These are phyloP conservation scores for Amblyjoppa proteus DNA, from an alignment of 2,888 invertebrate species.

Conservation along the genomic window DNA sequence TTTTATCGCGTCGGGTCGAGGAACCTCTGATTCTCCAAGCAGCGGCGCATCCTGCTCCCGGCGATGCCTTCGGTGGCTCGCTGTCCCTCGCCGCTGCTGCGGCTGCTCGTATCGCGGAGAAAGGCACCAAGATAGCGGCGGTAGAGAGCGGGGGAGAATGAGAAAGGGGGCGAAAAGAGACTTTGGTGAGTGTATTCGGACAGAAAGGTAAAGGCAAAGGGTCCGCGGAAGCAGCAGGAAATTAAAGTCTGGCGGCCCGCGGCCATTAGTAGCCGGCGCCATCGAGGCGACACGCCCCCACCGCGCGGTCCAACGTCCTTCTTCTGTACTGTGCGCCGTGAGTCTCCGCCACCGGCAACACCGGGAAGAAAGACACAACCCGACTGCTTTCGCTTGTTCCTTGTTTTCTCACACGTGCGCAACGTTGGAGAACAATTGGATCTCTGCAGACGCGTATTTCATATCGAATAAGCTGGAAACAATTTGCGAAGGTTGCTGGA, in stretches of 20 bases:
- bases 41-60: conserved; percentile 30
- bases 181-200: conserved; percentile 78
- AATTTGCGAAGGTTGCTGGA: not conserved
- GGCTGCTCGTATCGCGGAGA: conserved; percentile 50
- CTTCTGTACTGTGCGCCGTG: conserved; percentile 46
- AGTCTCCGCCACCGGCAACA: conserved; percentile 66
- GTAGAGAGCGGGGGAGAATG: conserved; percentile 63
- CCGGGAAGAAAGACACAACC: conserved; percentile 59
- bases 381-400: conserved; percentile 56
- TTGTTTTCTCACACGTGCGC: conserved; percentile 70
- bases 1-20: conserved; percentile 52
- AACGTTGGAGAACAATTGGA: conserved; percentile 58
- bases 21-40: conserved; percentile 35
- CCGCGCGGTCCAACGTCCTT: conserved; percentile 81
- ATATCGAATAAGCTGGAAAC: not conserved
- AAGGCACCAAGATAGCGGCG: conserved; percentile 55
- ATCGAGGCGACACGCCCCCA: conserved; percentile 85
- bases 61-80: conserved; percentile 40
- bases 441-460: conserved; percentile 15
- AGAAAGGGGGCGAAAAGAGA: conserved; percentile 68
- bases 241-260: conserved; percentile 85
- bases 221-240: conserved; percentile 85
- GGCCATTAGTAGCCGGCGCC: conserved; percentile 85
- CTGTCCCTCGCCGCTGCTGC: conserved; percentile 30
- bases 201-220: conserved; percentile 82